Evolutionary conservation across 1,140 invertebrate species (phyloP).

Genomic region (Metaphire vulgaris): DNA sequence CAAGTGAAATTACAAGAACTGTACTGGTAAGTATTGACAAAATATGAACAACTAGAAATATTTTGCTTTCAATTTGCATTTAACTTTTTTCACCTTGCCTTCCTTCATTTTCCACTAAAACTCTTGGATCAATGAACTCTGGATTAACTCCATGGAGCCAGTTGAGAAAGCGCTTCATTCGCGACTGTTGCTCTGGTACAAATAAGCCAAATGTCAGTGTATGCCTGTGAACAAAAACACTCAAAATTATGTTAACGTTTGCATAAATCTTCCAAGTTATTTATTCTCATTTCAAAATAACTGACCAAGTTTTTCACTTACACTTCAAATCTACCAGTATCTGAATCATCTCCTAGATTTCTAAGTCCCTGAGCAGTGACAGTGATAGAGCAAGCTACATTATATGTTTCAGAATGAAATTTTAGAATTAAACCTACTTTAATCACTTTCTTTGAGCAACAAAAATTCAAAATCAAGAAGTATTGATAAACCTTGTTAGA

Average conservation of each 20-base stretch:
- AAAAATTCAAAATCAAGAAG: too few species aligned
- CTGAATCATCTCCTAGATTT: too few species aligned
- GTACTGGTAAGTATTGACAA: neutral
- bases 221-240: neutral
- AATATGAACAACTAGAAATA: neutral
- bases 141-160: neutral
- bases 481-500: too few species aligned
- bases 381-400: too few species aligned
- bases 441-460: too few species aligned
- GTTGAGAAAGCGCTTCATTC: neutral
- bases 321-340: too few species aligned
- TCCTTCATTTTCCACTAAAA: neutral
- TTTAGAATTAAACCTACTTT: too few species aligned
- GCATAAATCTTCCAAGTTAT: too few species aligned
- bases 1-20: neutral
- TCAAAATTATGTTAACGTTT: neutral
- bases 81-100: neutral
- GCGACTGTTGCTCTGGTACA: neutral
- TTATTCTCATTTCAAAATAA: too few species aligned
- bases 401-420: too few species aligned
- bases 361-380: too few species aligned
- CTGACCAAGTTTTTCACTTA: too few species aligned
- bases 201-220: neutral
- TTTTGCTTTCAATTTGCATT: neutral
- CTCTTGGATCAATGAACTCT: neutral